Evolutionary conservation across 2,113 vertebrate genomes (phyloP), one percentile per base, ranked within the genome.

Genomic region (Himantopus leucocephalus): DNA sequence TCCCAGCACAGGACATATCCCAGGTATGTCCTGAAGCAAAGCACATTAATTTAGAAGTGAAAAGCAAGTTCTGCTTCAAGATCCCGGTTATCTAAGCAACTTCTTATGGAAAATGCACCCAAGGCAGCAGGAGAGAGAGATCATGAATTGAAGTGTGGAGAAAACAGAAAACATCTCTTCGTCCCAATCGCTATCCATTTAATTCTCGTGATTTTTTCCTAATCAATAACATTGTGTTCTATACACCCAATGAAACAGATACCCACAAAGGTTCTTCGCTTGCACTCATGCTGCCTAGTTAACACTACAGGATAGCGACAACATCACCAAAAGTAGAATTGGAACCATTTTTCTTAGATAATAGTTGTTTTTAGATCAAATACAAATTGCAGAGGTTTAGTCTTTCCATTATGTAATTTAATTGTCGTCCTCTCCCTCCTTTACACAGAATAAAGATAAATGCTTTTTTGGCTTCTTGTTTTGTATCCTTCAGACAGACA

Each of bases 321-420:
- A 37, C 58, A 68, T 32, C 70, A 50, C 22, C 50, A 41, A 86
- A 85, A 79, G 70, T 8, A 95, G 41, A 79, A 70, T 70, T 70
- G 82, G 48, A 84, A 82, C 55, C 4, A 29, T 76, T 96, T 79
- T 91, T 62, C 86, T 91, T 74, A 45, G 41, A 45, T 63, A 95
- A 82, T 45, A 55, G 75, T 55, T 90, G 63, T 5, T 35, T 75
- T 95, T 88, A 91, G 71, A 85, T 83, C 55, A 94, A 88, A 73
- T 41, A 85, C 41, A 88, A 94, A 91, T 85, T 92, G 82, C 67
- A 94, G 55, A 78, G 71, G 59, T 84, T 89, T 78, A 83, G 47
- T 41, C 58, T 80, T 92, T 91, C 76, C 62, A 56, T 91, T 84
- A 93, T 39, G n/a, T 60, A 93, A 95, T 95, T 94, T 93, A 96